Conservation (phyloP, 2,888 invertebrate species). For the Limnephilus auricula region DNA sequence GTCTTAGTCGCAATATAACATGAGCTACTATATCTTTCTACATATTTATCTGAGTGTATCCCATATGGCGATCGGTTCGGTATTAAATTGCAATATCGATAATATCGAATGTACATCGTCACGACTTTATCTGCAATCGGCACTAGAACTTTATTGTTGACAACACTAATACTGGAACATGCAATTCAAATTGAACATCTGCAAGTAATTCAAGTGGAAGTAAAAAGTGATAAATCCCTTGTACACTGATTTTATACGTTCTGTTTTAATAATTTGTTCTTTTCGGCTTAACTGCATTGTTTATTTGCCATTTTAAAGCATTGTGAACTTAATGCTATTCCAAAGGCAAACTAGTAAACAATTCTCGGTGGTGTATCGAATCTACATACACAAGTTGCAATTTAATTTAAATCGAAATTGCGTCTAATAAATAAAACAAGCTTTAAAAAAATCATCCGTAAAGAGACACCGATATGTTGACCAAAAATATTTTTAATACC, state of each 20-base stretch:
- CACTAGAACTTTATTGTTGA: conserved; percentile 35
- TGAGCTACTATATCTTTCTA: background rate
- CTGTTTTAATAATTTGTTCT: background rate
- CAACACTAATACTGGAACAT: conserved; percentile 21
- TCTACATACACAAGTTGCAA: too few species aligned
- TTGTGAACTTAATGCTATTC: background rate
- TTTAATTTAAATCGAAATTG: too few species aligned
- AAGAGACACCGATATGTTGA: too few species aligned
- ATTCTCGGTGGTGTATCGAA: background rate
- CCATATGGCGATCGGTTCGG: conserved; percentile 13
- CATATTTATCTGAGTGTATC: conserved; percentile 7
- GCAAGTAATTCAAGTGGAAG: background rate
- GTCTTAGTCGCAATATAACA: background rate
- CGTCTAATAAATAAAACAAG: too few species aligned
- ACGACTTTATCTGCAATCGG: conserved; percentile 40
- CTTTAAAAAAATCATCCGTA: too few species aligned
- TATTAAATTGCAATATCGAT: conserved; percentile 41
- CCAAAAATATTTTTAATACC: too few species aligned
- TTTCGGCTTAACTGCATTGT: background rate
- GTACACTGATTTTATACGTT: background rate
- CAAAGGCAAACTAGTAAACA: background rate
- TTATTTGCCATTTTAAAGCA: background rate
- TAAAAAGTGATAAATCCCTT: background rate
- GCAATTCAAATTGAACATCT: background rate
- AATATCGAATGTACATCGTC: conserved; percentile 43